Evolutionary conservation across 2,113 vertebrate genomes (phyloP).

Genomic region (Leptobrachium ailaonicum): DNA sequence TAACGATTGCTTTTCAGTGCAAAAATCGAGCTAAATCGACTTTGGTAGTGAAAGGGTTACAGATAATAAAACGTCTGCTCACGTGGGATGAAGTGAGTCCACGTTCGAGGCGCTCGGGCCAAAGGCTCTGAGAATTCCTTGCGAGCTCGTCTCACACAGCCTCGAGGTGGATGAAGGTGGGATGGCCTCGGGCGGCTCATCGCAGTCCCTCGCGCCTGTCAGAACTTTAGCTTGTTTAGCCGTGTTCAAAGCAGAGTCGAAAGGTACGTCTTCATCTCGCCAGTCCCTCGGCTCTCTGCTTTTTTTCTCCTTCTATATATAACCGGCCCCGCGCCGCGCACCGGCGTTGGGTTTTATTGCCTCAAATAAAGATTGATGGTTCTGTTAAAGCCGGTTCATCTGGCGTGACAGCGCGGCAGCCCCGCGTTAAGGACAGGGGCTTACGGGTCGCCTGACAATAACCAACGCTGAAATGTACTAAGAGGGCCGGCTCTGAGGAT

Average conservation of each 20-base stretch:
- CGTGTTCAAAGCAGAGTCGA: conserved; percentile 2
- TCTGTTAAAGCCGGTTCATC: conserved; percentile 26
- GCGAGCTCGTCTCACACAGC: not conserved
- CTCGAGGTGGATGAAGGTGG: not conserved
- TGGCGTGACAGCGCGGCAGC: conserved; percentile 14
- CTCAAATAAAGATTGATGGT: conserved; percentile 40
- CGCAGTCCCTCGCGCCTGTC: conserved; percentile 1
- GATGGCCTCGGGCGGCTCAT: not conserved
- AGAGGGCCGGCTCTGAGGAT: not conserved
- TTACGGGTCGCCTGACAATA: conserved; percentile 14
- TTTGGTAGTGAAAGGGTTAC: no score
- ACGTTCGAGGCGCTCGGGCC: no score
- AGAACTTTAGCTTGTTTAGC: conserved; percentile 13
- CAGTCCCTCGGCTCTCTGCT: not conserved
- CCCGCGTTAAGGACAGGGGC: conserved; percentile 5
- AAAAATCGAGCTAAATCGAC: no score
- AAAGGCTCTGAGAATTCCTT: not conserved
- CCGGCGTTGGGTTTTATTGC: conserved; percentile 1
- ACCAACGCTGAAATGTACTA: conserved; percentile 22
- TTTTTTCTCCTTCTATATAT: no score
- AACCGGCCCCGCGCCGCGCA: not conserved
- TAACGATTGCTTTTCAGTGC: no score
- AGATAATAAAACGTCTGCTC: no score
- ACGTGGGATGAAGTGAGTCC: no score
- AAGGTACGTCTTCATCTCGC: conserved; percentile 6